Base-by-base conservation (phyloP, 2,113 vertebrate genomes). In the Bos indicus region DNA sequence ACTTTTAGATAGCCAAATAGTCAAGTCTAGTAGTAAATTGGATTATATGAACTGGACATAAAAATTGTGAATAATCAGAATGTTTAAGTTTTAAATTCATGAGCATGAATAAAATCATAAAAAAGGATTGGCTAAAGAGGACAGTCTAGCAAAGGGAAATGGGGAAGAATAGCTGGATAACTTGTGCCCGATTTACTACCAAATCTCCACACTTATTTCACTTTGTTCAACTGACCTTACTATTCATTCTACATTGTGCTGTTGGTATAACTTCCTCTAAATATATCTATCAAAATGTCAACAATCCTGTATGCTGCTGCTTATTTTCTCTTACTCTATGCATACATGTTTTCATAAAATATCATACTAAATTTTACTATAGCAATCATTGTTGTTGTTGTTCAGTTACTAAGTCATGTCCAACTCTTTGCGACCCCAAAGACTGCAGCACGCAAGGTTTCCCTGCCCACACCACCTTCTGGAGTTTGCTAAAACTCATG, bases 281-380 rank as follows among this genome's bases (percentile, higher is more conserved):
- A 86, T 83, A 19, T 80, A 2, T 2, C 26, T 36, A n/a, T 83
- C 16, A 87, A 88, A 88, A 33, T 36, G 8, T 59, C n/a, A 87
- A 1, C 10, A 52, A n/a, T 83, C 71, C 6, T 25, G 0, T 21
- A 64, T 16, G 14, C 3, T 46, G 4, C 8, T 90, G 46, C n/a
- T 52, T 57, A 52, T 93, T 95, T 86, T 80, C 6, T 92, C 40
- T 64, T 40, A 15, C 13, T 26, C 11, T 48, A n/a, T 30, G 13
- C 6, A 46, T 21, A n/a, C 60, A 48, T 78, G 7, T 25, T 95
- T 52, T 92, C 92, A 87, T 54, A 83, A 92, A 92, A 56, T 81
- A 3, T 30, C 43, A 16, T n/a, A 43, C 81, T 54, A 54, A 33
- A 77, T 64, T 80, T 85, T 10, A 48, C 19, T 88, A 12, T 40